Evolutionary conservation across 2,888 invertebrate genomes (phyloP).

Genomic region (Pseudanteris insignis): DNA sequence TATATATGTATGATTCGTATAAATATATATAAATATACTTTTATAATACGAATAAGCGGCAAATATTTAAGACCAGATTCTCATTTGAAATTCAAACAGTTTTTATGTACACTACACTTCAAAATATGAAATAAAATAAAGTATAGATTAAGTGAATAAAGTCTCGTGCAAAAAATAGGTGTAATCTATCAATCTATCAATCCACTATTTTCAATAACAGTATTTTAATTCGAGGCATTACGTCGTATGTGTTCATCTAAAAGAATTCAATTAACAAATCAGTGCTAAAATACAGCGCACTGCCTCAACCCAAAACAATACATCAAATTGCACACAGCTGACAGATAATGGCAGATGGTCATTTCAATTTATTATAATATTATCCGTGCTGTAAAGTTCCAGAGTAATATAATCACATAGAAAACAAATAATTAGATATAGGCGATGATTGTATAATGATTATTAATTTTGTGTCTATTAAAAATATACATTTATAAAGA

Average conservation of each 20-base stretch:
- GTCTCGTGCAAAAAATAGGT: slow-evolving; percentile 28
- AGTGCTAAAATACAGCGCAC: slow-evolving; percentile 24
- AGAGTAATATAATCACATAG: slow-evolving; percentile 45
- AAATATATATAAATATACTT: too few species aligned
- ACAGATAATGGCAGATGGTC: too few species aligned
- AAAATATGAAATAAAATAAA: too few species aligned
- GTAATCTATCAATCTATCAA: slow-evolving; percentile 44
- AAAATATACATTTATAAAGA: slow-evolving; percentile 29
- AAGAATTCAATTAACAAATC: too few species aligned
- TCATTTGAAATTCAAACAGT: too few species aligned
- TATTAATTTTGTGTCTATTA: slow-evolving; percentile 44
- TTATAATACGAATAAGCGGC: too few species aligned
- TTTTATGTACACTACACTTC: too few species aligned
- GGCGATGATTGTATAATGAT: slow-evolving; percentile 48
- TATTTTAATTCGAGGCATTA: slow-evolving; percentile 23
- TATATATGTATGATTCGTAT: too few species aligned
- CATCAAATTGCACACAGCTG: slow-evolving; percentile 11
- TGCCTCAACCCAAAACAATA: slow-evolving; percentile 18
- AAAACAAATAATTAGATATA: slow-evolving; percentile 45
- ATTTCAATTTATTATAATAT: too few species aligned
- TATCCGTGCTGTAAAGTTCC: slow-evolving; percentile 39
- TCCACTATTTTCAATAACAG: slow-evolving; percentile 39
- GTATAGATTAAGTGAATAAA: too few species aligned
- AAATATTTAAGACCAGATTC: too few species aligned
- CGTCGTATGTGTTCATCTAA: slow-evolving; percentile 11